Evolutionary conservation across 2,113 vertebrate species (phyloP), one percentile per base, ranked within the genome.

Genomic region (Syngnathus scovelli): DNA sequence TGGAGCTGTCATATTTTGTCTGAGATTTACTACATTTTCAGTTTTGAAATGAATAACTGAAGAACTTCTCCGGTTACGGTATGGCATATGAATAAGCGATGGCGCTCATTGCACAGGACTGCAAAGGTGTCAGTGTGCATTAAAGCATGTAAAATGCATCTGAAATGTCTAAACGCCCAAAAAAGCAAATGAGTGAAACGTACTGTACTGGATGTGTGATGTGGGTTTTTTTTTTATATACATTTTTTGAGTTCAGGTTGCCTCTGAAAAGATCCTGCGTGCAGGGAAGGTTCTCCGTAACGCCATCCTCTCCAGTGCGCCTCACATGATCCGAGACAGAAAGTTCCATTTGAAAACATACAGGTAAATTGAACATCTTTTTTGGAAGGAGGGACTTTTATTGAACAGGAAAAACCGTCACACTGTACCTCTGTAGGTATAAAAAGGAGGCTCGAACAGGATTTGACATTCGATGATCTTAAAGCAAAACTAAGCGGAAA

Each of bases 311-410:
- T 94, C 92, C 74, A 86, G 92, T 80, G 93, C 94, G 6, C 93
- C 97, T 81, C 96, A 99, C 86, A 96, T 99, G 94, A 99, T 99
- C 85, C 91, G 97, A 88, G 97, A 99, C 86, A 93, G 97, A 77
- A 99, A 98, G 86, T 98, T 95, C 72, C 97, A 99, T 84, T 90
- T 99, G 66, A 98, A 96, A 86, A 98, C 95, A 0, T 98, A 96
- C 90, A 95, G 93, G 97, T 98, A 77, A 71, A 12, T 51, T 63
- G 1, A 43, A 68, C 38, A 43, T 12, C 10, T 6, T 37, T 16
- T 21, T 61, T 48, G 33, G 43, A 18, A 13, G 23, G 7, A 16
- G 15, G 41, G 41, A 2, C 3, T 11, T 43, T 43, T 12, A 43
- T 2, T 8, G 41, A 43, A 43, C 3, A 11, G 10, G 41, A 3